These are phyloP conservation scores for Myrmecophaga tridactyla DNA, from an alignment of 2,113 vertebrate species.

Conservation along the genomic window DNA sequence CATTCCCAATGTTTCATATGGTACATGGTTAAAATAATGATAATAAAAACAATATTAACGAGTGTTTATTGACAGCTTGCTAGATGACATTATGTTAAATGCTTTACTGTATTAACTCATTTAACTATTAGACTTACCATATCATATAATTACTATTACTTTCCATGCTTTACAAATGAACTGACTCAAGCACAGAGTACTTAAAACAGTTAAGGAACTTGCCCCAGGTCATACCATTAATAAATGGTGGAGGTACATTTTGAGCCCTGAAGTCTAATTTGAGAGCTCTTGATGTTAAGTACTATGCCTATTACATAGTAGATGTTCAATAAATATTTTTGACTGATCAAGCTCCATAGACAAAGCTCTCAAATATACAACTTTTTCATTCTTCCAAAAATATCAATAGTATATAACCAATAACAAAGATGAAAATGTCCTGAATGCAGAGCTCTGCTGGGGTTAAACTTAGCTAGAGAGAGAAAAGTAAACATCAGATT, in stretches of 20 bases:
- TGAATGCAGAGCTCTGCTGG: not conserved
- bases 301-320: not conserved
- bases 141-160: not conserved
- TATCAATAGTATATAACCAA: not conserved
- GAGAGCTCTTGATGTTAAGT: not conserved
- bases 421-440: not conserved
- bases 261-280: not conserved
- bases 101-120: not conserved
- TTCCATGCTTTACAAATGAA: not conserved
- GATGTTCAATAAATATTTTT: not conserved
- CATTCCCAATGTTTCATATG: not conserved
- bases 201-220: not conserved
- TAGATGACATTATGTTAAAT: not conserved
- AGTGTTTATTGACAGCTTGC: not conserved
- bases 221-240: not conserved
- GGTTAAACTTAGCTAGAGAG: conserved; percentile 27
- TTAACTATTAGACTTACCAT: not conserved
- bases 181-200: not conserved
- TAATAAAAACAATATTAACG: not conserved
- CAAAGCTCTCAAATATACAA: not conserved
- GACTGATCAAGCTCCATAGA: not conserved
- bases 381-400: conserved; percentile 12
- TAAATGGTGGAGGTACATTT: not conserved
- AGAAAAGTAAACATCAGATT: conserved; percentile 47
- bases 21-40: not conserved